A percentile compares a stretch with the other conserved stretches of the same genome.
These are phyloP conservation scores for Lutraria rhynchaena DNA, from an alignment of 1,140 invertebrate species.

Conservation along the genomic window DNA sequence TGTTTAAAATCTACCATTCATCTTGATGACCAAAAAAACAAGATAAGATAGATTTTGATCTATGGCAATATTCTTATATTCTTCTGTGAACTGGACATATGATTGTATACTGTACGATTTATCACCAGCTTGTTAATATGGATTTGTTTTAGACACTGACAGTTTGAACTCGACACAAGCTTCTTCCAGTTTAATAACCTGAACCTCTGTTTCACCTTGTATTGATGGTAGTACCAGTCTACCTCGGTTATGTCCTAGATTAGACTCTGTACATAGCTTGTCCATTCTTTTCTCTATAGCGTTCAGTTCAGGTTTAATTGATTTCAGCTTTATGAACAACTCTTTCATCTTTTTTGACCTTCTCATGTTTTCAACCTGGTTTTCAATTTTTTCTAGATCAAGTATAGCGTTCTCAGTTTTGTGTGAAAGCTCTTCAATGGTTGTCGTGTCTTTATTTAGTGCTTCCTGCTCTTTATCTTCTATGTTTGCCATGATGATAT, in stretches of 20 bases:
- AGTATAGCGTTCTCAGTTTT: slow-evolving; percentile 6
- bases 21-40: too few species aligned
- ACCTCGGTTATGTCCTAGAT: neutral
- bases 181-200: slow-evolving; percentile 12
- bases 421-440: neutral
- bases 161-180: slow-evolving; percentile 8
- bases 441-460: neutral
- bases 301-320: neutral
- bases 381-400: slow-evolving; percentile 20
- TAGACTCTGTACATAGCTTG: neutral
- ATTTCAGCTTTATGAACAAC: slow-evolving; percentile 5
- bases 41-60: too few species aligned
- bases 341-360: slow-evolving; percentile 1
- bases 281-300: slow-evolving; percentile 13
- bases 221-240: neutral
- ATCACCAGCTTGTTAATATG: too few species aligned
- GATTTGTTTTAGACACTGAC: slow-evolving; percentile 8
- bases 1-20: too few species aligned
- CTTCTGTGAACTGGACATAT: too few species aligned
- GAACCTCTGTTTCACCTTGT: slow-evolving; percentile 19
- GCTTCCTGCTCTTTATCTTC: slow-evolving; percentile 11
- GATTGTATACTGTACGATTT: too few species aligned
- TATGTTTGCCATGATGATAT: slow-evolving; percentile 5
- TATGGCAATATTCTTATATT: too few species aligned
- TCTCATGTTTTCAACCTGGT: slow-evolving; percentile 20